phyloP scores from a whole-genome alignment of 1,140 invertebrate genomes.

The Saccostrea echinata region DNA sequence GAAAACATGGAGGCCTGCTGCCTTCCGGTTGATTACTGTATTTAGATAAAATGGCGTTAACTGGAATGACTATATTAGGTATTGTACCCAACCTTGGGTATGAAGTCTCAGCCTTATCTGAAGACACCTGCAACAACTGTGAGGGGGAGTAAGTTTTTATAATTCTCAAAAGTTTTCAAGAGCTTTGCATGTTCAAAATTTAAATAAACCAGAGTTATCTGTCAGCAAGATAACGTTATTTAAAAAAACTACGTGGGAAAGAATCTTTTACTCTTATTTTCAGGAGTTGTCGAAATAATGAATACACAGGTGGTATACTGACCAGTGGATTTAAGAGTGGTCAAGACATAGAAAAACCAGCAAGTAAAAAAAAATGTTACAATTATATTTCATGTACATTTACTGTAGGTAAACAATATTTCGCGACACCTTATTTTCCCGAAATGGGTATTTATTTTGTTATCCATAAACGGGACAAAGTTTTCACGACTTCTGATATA shows the following conservation, averaged over 20 bases:
- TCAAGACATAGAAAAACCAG: constrained; percentile 51
- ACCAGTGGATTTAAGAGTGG: constrained; percentile 56
- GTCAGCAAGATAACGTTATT: neutral
- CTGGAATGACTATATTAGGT: neutral
- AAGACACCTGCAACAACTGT: neutral
- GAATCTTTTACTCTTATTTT: neutral
- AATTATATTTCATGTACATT: neutral
- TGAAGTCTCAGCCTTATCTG: neutral
- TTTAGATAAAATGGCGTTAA: no score
- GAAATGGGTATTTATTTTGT: no score
- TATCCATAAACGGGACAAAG: no score
- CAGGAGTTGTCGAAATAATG: neutral
- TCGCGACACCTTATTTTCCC: no score
- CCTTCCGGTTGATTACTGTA: no score
- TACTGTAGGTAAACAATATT: no score
- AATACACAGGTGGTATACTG: constrained; percentile 8
- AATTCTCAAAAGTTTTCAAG: no score
- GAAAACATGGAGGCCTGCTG: no score
- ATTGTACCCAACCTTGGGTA: neutral
- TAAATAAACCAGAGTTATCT: no score
- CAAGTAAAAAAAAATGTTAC: constrained; percentile 49
- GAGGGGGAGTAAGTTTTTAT: neutral
- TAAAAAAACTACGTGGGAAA: neutral
- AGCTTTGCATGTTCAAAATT: no score
- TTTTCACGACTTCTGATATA: no score